Base-by-base conservation (phyloP, 2,797 vertebrate species). In the Macropodus opercularis region DNA sequence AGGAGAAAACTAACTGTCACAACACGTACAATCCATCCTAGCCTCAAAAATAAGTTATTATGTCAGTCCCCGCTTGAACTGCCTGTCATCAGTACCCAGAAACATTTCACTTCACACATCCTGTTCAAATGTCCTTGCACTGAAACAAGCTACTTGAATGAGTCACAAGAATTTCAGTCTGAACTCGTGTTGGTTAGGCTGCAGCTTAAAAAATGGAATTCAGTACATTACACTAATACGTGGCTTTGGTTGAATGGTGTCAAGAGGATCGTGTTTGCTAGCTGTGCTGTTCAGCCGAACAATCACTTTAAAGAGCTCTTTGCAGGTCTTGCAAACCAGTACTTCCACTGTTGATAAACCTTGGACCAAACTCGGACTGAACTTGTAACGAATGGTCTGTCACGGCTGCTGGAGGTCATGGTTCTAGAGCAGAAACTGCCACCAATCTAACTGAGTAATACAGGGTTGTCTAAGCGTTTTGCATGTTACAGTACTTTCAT, bases 401-500 rank as follows among this genome's bases (percentile, higher is more conserved):
- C 2, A 8, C 18, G 41, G 26, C 9, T 41, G 6, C 26, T 24
- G 27, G 21, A 9, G n/a, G 10, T 40, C 13, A 32, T 27, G 34
- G 44, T 50, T 50, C 12, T 13, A 38, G 14, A 23, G 72, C 27
- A 55, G 14, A 80, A 77, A 72, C 65, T 69, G 71, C 75, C 71
- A 62, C 26, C 32, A 57, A 54, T 32, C 59, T 3, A 50, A 65
- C 57, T 62, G 63, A 65, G 57, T 39, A 26, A 84, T 79, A 81
- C 84, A 79, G 74, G 81, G 76, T 81, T 75, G 11, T 80, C 24
- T 61, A 58, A 69, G 24, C 40, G 21, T 72, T 67, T 53, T 49
- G 58, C 23, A 29, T 12, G 26, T 58, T 59, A n/a, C n/a, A n/a
- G n/a, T n/a, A 11, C 57, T 66, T 59, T 56, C 24, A 27, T 71